Base-by-base conservation (phyloP, 1,140 invertebrate genomes). In the Melipona quadrifasciata region DNA sequence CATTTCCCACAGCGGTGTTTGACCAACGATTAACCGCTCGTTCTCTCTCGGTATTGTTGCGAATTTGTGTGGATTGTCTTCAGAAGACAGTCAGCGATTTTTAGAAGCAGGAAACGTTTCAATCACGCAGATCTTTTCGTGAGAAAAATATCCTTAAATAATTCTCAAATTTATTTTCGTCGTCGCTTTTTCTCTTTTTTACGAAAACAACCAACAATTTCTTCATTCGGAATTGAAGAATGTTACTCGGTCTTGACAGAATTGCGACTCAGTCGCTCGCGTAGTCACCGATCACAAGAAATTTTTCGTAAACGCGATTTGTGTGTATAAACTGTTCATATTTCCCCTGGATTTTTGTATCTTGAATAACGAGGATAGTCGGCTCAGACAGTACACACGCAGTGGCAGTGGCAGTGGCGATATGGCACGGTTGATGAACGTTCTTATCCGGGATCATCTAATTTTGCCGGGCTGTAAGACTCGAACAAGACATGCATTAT, bases 401-500 rank as follows among this genome's bases (percentile, higher is more conserved):
- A 73, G 55, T 61, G 64, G 55, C 55, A 81, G 57, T 31, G 2
- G 72, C 84, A 73, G 55, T 81, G 68, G 34, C 8, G 34, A 72
- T 89, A 84, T 78, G 39, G 85, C 78, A 82, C 81, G 81, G 68
- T 58, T 76, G 81, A 89, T 86, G 84, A 89, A 84, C 85, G 77
- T n/a, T 79, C 85, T 86, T 89, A 89, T 89, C 81, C 73, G 58
- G 58, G 77, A 68, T 31, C 87, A 84, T 89, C 87, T 87, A 51
- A 73, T 84, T 89, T 76, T 53, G 80, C 73, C 65, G 78, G 80
- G 47, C 86, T 79, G 68, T 58, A 68, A 67, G 65, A 68, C 53
- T 58, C 73, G 78, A 89, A 89, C 88, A 89, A 89, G 85, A 86
- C 64, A 24, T 71, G 74, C 87, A 55, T 89, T 89, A 85, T 89